Conservation (phyloP, 2,113 vertebrate species). For the Hymenochirus boettgeri region DNA sequence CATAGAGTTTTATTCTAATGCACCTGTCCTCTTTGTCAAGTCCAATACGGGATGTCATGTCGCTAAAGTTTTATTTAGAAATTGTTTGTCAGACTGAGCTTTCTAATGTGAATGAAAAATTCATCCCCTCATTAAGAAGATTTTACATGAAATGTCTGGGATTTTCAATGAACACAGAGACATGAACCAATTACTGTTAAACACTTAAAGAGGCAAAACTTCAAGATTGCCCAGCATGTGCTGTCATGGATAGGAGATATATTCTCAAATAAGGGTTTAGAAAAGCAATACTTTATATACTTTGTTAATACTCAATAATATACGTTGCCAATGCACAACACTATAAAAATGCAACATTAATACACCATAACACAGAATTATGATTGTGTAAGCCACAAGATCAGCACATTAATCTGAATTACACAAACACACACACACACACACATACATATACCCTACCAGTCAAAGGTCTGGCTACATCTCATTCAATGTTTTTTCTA, state of each 20-base stretch:
- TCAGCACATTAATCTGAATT: too few relatives aligned
- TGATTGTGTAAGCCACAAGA: too few relatives aligned
- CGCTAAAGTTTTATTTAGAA: conserved; percentile 89
- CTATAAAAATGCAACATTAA: too few relatives aligned
- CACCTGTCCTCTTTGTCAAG: conserved; percentile 98
- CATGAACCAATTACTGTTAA: conserved; percentile 88
- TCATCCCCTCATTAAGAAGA: conserved; percentile 87
- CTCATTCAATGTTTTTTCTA: too few relatives aligned
- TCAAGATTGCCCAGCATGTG: conserved; percentile 29
- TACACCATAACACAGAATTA: too few relatives aligned
- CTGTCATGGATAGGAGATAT: conserved; percentile 34
- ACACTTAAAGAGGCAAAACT: conserved; percentile 53
- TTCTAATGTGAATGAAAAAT: conserved; percentile 91
- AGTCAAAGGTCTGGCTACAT: too few relatives aligned
- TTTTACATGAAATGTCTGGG: conserved; percentile 80
- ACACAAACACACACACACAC: too few relatives aligned
- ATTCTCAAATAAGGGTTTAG: not conserved
- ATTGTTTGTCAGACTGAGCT: conserved; percentile 81
- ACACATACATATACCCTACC: too few relatives aligned
- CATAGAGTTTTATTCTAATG: conserved; percentile 96
- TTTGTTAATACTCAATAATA: too few relatives aligned
- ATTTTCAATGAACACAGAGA: conserved; percentile 82
- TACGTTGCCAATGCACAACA: too few relatives aligned
- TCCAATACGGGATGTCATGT: conserved; percentile 91
- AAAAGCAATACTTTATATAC: too few relatives aligned